phyloP scores from a whole-genome alignment of 2,888 invertebrate species.

The Rosalia funebris region DNA sequence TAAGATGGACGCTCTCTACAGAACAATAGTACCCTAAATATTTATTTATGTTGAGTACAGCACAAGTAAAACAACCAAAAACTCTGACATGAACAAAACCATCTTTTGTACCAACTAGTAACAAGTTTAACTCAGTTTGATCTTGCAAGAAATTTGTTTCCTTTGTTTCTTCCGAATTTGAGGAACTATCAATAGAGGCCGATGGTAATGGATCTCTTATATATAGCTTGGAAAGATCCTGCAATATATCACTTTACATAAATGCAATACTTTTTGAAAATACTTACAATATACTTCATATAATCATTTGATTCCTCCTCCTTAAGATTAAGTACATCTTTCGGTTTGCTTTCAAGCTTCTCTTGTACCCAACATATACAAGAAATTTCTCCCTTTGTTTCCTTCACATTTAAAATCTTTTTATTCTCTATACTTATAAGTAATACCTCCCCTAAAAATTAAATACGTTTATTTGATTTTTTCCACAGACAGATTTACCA shows the following conservation, averaged over 20 bases:
- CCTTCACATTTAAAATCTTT: conserved; percentile 75
- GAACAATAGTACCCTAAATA: conserved; percentile 68
- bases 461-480: not conserved
- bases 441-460: conserved; percentile 70
- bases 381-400: conserved; percentile 72
- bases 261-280: not conserved
- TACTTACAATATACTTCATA: conserved; percentile 55
- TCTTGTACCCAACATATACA: conserved; percentile 76
- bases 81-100: conserved; percentile 81
- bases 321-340: conserved; percentile 41
- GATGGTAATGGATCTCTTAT: conserved; percentile 65
- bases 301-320: conserved; percentile 53
- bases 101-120: conserved; percentile 81
- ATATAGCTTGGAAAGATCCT: conserved; percentile 60
- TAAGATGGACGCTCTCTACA: conserved; percentile 74
- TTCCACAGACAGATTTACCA: conserved; percentile 61
- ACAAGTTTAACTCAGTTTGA: conserved; percentile 75
- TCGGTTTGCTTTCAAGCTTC: conserved; percentile 50
- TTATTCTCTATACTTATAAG: conserved; percentile 89
- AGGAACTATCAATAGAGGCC: conserved; percentile 57
- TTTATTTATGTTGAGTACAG: conserved; percentile 71
- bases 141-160: conserved; percentile 71
- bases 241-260: conserved; percentile 32
- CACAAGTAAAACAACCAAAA: conserved; percentile 86
- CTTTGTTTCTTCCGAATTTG: conserved; percentile 68